These are phyloP conservation scores for Bombus cullumanus DNA, from an alignment of 1,140 invertebrate genomes.

Conservation along the genomic window DNA sequence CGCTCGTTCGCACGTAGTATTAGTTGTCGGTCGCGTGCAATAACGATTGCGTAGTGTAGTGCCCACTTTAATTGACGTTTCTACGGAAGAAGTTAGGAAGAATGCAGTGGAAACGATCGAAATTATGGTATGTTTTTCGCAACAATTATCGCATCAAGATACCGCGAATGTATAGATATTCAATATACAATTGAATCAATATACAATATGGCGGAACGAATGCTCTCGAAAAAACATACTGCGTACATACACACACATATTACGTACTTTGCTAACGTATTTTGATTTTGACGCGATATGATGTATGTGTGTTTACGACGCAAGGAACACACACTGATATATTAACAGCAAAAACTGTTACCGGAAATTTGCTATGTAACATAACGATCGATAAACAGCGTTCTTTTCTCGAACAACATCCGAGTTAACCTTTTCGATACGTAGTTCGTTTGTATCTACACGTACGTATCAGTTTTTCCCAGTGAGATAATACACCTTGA, in stretches of 20 bases:
- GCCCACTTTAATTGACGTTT: too few relatives aligned
- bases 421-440: too few relatives aligned
- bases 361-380: constrained; percentile 9
- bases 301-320: not conserved
- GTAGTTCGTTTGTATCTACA: too few relatives aligned
- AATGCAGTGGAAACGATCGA: not conserved
- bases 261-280: not conserved
- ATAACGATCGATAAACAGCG: not conserved
- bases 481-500: too few relatives aligned
- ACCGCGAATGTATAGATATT: too few relatives aligned
- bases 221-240: not conserved
- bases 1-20: too few relatives aligned
- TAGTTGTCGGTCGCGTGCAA: too few relatives aligned
- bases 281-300: not conserved
- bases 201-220: not conserved
- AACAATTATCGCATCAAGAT: not conserved
- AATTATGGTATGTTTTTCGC: not conserved
- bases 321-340: not conserved
- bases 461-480: too few relatives aligned
- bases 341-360: not conserved
- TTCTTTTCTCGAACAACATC: not conserved
- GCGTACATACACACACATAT: too few relatives aligned
- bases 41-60: too few relatives aligned
- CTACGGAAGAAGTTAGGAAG: not conserved
- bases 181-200: not conserved